Evolutionary conservation across 2,797 vertebrate species (phyloP).

Genomic region (Acanthopagrus latus): DNA sequence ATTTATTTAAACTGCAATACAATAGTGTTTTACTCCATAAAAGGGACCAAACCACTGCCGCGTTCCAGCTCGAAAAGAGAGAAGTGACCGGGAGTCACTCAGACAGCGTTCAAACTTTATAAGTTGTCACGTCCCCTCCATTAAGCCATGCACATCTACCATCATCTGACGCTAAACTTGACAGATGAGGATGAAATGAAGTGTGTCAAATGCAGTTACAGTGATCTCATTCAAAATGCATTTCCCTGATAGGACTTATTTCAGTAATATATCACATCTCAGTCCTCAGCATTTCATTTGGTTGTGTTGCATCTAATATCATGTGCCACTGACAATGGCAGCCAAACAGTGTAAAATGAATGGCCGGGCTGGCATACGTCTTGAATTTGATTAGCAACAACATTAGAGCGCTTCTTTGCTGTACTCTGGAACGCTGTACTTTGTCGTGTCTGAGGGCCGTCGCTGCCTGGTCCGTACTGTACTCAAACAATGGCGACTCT

Average conservation of each 20-base stretch:
- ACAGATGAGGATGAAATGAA: constrained; percentile 92
- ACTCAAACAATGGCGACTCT: constrained; percentile 22
- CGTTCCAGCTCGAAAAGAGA: constrained; percentile 19
- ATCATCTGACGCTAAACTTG: constrained; percentile 86
- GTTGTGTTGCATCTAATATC: constrained; percentile 89
- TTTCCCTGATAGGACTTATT: constrained; percentile 88
- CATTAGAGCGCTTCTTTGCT: constrained; percentile 57
- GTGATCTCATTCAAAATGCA: constrained; percentile 85
- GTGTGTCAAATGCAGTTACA: constrained; percentile 89
- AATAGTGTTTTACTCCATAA: constrained; percentile 1
- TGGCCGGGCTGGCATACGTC: constrained; percentile 83
- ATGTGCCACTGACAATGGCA: constrained; percentile 83
- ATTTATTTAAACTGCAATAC: not conserved
- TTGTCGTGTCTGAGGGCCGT: constrained; percentile 67
- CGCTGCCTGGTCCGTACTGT: constrained; percentile 33
- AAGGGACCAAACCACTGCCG: not conserved
- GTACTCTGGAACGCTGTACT: constrained; percentile 22
- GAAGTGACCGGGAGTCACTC: constrained; percentile 64
- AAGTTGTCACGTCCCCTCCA: constrained; percentile 85
- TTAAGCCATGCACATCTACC: constrained; percentile 87
- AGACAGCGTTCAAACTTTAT: constrained; percentile 77
- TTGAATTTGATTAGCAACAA: constrained; percentile 86
- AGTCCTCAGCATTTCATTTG: constrained; percentile 89
- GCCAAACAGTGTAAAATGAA: constrained; percentile 88
- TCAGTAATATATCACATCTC: constrained; percentile 87